Base-by-base conservation (phyloP, 2,113 vertebrate species). In the Gasterosteus nipponicus region DNA sequence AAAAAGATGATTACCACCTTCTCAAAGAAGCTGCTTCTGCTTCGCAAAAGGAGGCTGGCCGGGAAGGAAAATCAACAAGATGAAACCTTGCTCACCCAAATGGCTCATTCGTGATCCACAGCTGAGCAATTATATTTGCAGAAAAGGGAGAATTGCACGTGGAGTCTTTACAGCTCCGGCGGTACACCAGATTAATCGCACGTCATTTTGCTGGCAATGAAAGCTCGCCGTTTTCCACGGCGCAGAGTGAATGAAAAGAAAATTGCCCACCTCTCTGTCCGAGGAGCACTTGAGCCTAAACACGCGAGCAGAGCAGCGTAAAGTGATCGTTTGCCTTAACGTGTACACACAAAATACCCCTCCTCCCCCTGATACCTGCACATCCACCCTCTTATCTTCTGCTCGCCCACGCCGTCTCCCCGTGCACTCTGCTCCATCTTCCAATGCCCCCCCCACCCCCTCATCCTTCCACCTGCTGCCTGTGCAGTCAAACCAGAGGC, bases 401-500 rank as follows among this genome's bases (percentile, higher is more conserved):
- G 76, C 42, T 69, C 68, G 58, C 69, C 84, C 74, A 69, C 76
- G 81, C 78, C 77, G 74, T 86, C 80, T 86, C 80, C 86, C 68
- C 47, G 49, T 15, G 10, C n/a, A 69, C 41, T 63, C 61, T 33
- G 3, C 46, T 61, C 46, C 58, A 62, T 69, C 80, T 66, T 38
- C 79, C 44, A 10, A 64, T 51, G 15, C 72, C 31, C 67, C 39
- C 14, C 41, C n/a, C 44, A 53, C 47, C 42, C 63, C 51, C 44
- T 83, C 78, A 75, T 64, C 78, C 60, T 56, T 80, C 81, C 78
- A 59, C 70, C 82, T 64, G 62, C 82, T 64, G 62, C 70, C 62
- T 54, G 47, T n/a, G 77, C 44, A 53, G 41, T 94, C 89, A 95
- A 82, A 95, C 94, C 86, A 95, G 89, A 41, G 94, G 94, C 22